These are phyloP conservation scores for Coregonus sp. DNA, from an alignment of 2,797 vertebrate genomes.

Conservation along the genomic window DNA sequence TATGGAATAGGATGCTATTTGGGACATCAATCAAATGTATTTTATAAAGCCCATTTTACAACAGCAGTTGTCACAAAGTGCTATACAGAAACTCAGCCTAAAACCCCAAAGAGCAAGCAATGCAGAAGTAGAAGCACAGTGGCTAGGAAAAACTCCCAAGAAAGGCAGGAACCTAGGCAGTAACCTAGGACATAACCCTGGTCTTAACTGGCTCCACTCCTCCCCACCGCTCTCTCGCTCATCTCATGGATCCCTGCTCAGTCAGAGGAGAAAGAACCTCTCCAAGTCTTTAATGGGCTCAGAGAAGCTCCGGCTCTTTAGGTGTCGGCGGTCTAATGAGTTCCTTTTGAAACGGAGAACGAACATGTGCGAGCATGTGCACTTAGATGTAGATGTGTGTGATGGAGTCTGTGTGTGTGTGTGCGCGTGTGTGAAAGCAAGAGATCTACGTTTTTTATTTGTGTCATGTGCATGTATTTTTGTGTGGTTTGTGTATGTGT, in stretches of 20 bases:
- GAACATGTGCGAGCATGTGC: background rate
- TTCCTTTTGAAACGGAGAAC: background rate
- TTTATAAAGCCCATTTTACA: no score
- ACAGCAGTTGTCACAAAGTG: no score
- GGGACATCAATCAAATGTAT: no score
- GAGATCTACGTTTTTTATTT: constrained; percentile 9
- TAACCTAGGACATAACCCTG: background rate
- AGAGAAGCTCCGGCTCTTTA: background rate
- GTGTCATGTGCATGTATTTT: background rate
- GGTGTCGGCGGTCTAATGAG: background rate
- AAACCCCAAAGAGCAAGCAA: no score
- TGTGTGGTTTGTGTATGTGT: constrained; percentile 3
- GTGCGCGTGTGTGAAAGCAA: background rate
- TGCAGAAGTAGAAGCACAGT: no score
- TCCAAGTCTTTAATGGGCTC: background rate
- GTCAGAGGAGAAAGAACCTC: background rate
- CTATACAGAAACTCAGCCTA: no score
- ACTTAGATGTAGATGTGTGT: constrained; percentile 3
- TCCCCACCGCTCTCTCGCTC: constrained; percentile 4
- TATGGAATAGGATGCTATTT: background rate
- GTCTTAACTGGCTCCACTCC: background rate
- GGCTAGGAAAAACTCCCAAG: no score
- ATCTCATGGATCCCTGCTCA: background rate
- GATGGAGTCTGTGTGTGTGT: background rate
- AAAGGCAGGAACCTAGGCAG: background rate